These are phyloP conservation scores for Trissonchulus sp. DNA, from an alignment of 2,888 invertebrate genomes.

Conservation along the genomic window DNA sequence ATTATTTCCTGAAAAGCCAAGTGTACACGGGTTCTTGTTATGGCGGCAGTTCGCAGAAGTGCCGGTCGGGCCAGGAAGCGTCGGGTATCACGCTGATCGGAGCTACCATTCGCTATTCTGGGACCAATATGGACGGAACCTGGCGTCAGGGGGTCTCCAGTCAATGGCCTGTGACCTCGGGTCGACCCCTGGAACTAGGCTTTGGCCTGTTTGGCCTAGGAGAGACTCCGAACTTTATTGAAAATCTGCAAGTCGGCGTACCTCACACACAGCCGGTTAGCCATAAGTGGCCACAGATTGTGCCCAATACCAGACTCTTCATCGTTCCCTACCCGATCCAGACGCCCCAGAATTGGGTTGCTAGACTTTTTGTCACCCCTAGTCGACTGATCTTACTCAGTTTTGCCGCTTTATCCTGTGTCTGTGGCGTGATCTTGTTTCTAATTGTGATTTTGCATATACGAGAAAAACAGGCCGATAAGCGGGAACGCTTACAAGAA, in stretches of 20 bases:
- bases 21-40: slow-evolving; percentile 20
- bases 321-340: slow-evolving; percentile 73
- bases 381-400: slow-evolving; percentile 45
- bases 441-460: slow-evolving; percentile 45
- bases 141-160: slow-evolving; percentile 46
- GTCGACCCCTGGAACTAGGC: slow-evolving; percentile 85
- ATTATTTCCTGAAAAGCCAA: slow-evolving; percentile 45
- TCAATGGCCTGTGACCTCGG: slow-evolving; percentile 83
- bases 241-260: slow-evolving; percentile 71
- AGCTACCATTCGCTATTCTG: slow-evolving; percentile 34
- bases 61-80: slow-evolving; percentile 36
- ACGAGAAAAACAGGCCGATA: slow-evolving; percentile 41
- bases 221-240: slow-evolving; percentile 93
- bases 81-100: slow-evolving; percentile 49
- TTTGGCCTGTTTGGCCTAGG: slow-evolving; percentile 96
- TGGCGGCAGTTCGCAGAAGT: background rate
- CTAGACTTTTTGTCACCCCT: slow-evolving; percentile 49
- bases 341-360: slow-evolving; percentile 40
- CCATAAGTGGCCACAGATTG: slow-evolving; percentile 78
- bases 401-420: slow-evolving; percentile 38
- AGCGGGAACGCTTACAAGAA: slow-evolving; percentile 37
- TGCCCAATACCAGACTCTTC: slow-evolving; percentile 95
- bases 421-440: slow-evolving; percentile 43
- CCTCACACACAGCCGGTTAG: slow-evolving; percentile 33
- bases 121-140: slow-evolving; percentile 18